Percentiles rank a stretch among this genome's conserved stretches.
phyloP scores from a whole-genome alignment of 2,113 vertebrate species.

The Corythoichthys intestinalis region DNA sequence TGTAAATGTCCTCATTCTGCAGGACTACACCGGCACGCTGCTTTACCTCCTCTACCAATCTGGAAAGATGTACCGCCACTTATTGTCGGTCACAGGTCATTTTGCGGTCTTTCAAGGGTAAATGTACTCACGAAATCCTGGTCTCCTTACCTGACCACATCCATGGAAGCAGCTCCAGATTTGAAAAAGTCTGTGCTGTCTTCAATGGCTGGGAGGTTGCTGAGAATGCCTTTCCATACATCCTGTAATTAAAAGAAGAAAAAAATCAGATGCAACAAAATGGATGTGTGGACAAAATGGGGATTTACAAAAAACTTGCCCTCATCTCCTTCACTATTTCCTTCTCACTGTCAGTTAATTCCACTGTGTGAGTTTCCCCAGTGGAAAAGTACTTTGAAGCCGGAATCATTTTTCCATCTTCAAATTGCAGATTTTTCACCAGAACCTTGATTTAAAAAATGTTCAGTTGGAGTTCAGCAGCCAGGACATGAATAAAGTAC shows the following conservation, averaged over 20 bases:
- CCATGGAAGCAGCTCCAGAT: constrained; percentile 84
- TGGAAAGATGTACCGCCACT: constrained; percentile 37
- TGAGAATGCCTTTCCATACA: constrained; percentile 80
- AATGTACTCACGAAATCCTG: background rate
- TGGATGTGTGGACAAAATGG: background rate
- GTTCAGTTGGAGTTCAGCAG: background rate
- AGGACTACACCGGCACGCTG: constrained; percentile 71
- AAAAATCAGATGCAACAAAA: background rate
- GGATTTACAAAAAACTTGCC: constrained; percentile 41
- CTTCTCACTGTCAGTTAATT: constrained; percentile 76
- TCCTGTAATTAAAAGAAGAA: constrained; percentile 54
- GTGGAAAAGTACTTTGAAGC: constrained; percentile 80
- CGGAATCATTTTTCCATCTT: constrained; percentile 83
- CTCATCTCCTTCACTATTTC: constrained; percentile 72
- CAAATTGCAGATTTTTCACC: constrained; percentile 83
- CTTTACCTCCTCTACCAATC: constrained; percentile 84
- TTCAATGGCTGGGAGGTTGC: constrained; percentile 70
- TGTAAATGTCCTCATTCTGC: constrained; percentile 85
- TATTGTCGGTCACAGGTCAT: background rate
- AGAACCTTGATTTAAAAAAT: constrained; percentile 64
- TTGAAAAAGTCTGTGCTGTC: constrained; percentile 88
- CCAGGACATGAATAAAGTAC: too few species aligned
- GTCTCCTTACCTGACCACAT: constrained; percentile 79
- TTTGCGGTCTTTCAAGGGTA: background rate
- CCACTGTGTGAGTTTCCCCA: constrained; percentile 66